Evolutionary conservation across 1,140 invertebrate species (phyloP).

Genomic region (Drosophila subpulchrella): DNA sequence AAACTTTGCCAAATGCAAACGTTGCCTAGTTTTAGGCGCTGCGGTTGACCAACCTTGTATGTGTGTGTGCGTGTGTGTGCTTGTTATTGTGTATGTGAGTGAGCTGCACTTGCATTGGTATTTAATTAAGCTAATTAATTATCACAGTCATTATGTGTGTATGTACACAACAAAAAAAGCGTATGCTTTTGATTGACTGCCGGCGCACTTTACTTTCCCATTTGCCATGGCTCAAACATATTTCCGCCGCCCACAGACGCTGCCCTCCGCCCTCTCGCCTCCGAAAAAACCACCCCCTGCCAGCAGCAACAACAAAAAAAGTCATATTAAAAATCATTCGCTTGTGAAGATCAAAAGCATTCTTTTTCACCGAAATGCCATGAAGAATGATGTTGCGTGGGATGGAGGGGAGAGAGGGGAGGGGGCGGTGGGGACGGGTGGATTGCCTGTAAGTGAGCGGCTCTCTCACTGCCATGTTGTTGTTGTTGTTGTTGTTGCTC

Average conservation of each 20-base stretch:
- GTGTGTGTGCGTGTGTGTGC: background rate
- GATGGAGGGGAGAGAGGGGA: background rate
- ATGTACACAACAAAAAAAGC: conserved; percentile 13
- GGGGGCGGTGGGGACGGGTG: conserved; percentile 7
- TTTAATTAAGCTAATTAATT: conserved; percentile 75
- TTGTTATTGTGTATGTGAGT: background rate
- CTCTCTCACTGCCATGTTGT: conserved; percentile 21
- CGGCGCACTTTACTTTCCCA: conserved; percentile 48
- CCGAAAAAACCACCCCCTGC: background rate
- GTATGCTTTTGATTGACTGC: conserved; percentile 63
- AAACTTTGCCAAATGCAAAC: conserved; percentile 33
- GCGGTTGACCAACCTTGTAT: conserved; percentile 21
- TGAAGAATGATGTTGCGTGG: conserved; percentile 65
- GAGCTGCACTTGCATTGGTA: conserved; percentile 32
- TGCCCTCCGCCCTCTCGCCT: background rate
- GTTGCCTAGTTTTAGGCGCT: conserved; percentile 64
- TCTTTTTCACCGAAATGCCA: conserved; percentile 82
- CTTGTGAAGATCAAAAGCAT: conserved; percentile 84
- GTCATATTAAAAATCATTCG: conserved; percentile 84
- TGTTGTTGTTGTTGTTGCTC: conserved; percentile 30
- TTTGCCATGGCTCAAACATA: conserved; percentile 24
- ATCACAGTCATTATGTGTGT: conserved; percentile 20
- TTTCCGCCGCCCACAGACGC: conserved; percentile 1
- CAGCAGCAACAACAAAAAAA: conserved; percentile 55
- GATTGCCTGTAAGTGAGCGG: conserved; percentile 57